Base-by-base conservation (phyloP, 2,113 vertebrate species). In the Rhinopomastus cyanomelas region DNA sequence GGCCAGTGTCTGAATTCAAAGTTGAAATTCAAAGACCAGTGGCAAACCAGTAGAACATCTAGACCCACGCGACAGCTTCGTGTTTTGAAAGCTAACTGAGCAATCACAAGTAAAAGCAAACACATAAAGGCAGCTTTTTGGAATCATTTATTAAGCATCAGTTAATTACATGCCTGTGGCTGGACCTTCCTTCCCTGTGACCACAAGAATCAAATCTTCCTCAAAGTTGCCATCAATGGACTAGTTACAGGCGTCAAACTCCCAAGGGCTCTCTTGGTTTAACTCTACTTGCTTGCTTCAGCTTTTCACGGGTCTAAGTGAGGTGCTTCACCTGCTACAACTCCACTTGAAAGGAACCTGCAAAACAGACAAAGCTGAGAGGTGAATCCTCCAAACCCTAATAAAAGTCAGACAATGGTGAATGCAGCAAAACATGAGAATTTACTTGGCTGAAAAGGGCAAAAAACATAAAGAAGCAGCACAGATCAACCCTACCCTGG, bases 71-170 rank as follows among this genome's bases (percentile, higher is more conserved):
- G 51, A 80, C 16, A 16, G 5, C 32, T 81, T 81, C 29, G 71
- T 32, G 77, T 81, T 46, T 71, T 2, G 6, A 13, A 62, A 29
- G 27, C 89, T 87, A 71, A 74, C 16, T 44, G 60, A 90, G 46
- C 62, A 85, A 76, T 80, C 72, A 79, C 73, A 78, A 85, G 76
- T 74, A 87, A 95, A 94, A 92, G 82, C 87, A 94, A 96, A 95
- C 95, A 81, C 87, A 57, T 86, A 91, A 88, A 95, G 94, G 81
- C 81, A 93, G 85, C 81, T 96, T 96, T 94, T 94, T 81, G 68
- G 82, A 96, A 91, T 89, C 49, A 92, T 96, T 96, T 96, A 96
- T 96, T 96, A 91, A 94, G 56, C 86, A 91, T 86, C 83, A 81
- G 82, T 90, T 89, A n/a, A 71, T 92, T 93, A 96, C 92, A 93